Conservation (phyloP, 2,113 vertebrate genomes). For the Paratilapia polleni region DNA sequence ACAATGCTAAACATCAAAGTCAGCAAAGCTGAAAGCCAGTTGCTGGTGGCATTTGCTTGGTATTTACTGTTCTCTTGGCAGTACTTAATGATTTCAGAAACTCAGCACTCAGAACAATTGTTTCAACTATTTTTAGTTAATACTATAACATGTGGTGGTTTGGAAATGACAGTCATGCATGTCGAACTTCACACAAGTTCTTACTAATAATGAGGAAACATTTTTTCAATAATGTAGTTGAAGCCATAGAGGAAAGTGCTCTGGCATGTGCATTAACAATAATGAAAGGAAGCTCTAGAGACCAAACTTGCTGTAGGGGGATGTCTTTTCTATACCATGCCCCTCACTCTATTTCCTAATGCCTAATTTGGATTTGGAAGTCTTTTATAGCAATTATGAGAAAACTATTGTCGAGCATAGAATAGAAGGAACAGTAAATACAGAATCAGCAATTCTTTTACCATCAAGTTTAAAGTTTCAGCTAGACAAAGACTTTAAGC, state of each 20-base stretch:
- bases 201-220: not conserved
- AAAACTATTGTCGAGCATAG: not conserved
- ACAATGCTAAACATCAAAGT: slow-evolving; percentile 1
- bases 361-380: not conserved
- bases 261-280: not conserved
- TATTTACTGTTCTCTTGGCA: not conserved
- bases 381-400: not conserved
- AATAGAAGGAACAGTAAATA: not conserved
- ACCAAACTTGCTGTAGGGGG: not conserved
- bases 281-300: slow-evolving; percentile 3
- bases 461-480: not conserved
- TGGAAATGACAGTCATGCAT: not conserved
- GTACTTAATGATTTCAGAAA: not conserved
- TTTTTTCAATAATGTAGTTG: not conserved
- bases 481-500: too few relatives aligned
- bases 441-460: not conserved
- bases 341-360: not conserved
- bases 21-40: not conserved
- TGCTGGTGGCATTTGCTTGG: not conserved
- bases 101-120: not conserved
- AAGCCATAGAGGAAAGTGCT: not conserved
- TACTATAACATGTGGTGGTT: not conserved
- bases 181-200: not conserved
- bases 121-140: not conserved
- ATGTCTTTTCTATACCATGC: not conserved